These are phyloP conservation scores for Lerista edwardsae DNA, from an alignment of 2,797 vertebrate species.

Conservation along the genomic window DNA sequence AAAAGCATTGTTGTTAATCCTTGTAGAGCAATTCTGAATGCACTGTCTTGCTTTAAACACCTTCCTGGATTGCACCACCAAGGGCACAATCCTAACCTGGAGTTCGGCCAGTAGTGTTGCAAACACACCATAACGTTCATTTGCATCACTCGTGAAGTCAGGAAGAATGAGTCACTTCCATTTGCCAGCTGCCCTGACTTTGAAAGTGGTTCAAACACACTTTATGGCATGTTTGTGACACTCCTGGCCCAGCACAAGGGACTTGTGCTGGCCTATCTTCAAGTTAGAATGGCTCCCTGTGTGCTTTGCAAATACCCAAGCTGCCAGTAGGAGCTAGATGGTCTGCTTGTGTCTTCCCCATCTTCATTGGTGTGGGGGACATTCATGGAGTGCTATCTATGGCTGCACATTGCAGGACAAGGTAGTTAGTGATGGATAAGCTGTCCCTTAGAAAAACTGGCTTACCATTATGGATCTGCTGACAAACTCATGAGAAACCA, in stretches of 20 bases:
- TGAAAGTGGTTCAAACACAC: no score
- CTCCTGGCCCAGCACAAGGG: no score
- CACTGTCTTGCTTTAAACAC: background rate
- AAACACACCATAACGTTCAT: no score
- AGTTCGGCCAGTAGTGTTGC: no score
- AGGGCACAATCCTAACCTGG: no score
- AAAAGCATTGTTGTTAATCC: background rate
- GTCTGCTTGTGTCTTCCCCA: background rate
- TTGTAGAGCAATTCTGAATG: background rate
- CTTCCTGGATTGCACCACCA: background rate
- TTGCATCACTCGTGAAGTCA: no score
- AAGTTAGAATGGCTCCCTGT: no score
- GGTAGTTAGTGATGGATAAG: background rate
- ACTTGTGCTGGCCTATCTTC: no score
- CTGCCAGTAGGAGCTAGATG: background rate
- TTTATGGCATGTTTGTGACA: no score
- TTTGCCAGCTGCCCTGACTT: no score
- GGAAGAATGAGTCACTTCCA: no score
- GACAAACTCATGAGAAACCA: background rate
- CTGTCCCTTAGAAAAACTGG: background rate
- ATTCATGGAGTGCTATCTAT: background rate
- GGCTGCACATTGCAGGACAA: background rate
- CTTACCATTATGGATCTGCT: background rate
- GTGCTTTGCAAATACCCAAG: background rate
- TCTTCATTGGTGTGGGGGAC: no score